Evolutionary conservation across 2,888 invertebrate species (phyloP), one percentile per base, ranked within the genome.

Genomic region (Melangyna quadrimaculata): DNA sequence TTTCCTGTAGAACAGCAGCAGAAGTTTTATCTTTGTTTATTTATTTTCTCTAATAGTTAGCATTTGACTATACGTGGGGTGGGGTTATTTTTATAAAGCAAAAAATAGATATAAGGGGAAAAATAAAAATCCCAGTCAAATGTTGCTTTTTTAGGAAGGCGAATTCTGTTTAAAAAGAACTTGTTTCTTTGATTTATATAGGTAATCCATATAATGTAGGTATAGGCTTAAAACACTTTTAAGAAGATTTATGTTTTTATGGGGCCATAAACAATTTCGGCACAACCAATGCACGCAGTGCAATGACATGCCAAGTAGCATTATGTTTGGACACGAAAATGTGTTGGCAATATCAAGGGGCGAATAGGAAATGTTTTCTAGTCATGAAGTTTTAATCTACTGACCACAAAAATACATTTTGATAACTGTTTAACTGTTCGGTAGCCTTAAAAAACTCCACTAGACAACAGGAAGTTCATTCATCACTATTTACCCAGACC

Each of bases 1-100:
- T 65, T 65, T 65, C 29, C 65, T 32, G 78, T 73, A 73, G 63
- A 78, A 51, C 51, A 63, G 63, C 69, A 45, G 48, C 67, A 78
- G 53, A 55, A 45, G 35, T 73, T 63, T 71, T 67, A 61, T 72
- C 37, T 59, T 59, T 59, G 59, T 59, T 72, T 61, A 72, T 65
- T 65, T 65, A 45, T 65, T 65, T 65, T 72, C 48, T 78, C 72
- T 78, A 65, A 74, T 65, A 70, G 82, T 65, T 83, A 65, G 63
- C 19, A 57, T 78, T 70, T 74, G 45, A 65, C 40, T 37, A 45
- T 63, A 73, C 69, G 78, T 65, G 83, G 78, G 78, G 63, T 63
- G 32, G 69, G 48, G 48, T 70, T 83, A 83, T 83, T 78, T 78
- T 57, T 70, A 35, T 35, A 67, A 29, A 27, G 19, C 24, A 22